Conservation (phyloP, 2,797 vertebrate genomes). For the Chloroceryle inda region DNA sequence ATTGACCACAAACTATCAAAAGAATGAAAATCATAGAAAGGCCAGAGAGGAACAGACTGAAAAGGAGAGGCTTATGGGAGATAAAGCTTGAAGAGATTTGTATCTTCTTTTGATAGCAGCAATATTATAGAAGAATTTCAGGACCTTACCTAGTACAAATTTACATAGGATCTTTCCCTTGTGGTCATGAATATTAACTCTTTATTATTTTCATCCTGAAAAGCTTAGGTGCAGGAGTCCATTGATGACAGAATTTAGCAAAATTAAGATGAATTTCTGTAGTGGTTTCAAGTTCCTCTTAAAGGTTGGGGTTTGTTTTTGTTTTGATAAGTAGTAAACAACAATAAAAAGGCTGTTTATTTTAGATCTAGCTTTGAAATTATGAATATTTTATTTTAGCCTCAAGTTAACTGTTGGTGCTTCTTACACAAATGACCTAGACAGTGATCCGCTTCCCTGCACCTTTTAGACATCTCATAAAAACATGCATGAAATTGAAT, state of each 20-base stretch:
- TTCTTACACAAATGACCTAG: conserved; percentile 32
- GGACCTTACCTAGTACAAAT: background rate
- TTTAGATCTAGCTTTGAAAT: conserved; percentile 28
- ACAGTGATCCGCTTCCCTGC: background rate
- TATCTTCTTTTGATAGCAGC: background rate
- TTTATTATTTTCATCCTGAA: background rate
- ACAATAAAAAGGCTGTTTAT: background rate
- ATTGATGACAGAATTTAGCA: background rate
- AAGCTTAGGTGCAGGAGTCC: background rate
- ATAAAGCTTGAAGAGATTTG: background rate
- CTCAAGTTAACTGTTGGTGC: background rate
- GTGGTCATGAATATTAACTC: background rate
- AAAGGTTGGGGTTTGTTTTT: background rate
- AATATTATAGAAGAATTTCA: background rate
- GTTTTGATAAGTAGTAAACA: background rate
- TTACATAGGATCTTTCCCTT: background rate
- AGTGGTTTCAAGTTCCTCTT: background rate
- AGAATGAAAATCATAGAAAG: background rate
- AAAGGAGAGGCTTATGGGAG: background rate
- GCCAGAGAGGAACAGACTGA: background rate
- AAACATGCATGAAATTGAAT: conserved; percentile 27
- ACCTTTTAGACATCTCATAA: conserved; percentile 21
- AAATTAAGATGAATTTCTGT: background rate
- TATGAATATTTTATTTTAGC: conserved; percentile 8
- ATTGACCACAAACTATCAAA: background rate